Evolutionary conservation across 2,888 invertebrate species (phyloP), one percentile per base, ranked within the genome.

Genomic region (Meteorus cinctellus): DNA sequence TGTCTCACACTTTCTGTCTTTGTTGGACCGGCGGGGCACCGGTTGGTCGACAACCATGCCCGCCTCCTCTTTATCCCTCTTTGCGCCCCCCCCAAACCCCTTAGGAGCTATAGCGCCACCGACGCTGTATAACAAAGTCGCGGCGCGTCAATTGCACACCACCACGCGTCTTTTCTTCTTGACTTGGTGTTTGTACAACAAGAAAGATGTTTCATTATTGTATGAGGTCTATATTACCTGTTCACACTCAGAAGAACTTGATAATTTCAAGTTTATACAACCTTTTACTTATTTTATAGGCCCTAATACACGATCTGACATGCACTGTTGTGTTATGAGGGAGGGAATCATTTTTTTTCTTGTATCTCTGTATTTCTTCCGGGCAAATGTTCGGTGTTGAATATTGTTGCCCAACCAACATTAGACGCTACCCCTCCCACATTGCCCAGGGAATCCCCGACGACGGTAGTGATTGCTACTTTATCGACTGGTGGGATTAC

Each of bases 61-160:
- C 78, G 75, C 79, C 71, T 45, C 62, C 36, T 55, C 55, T 55
- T 55, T 55, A 48, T 48, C 48, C 48, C 55, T 55, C 19, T 55
- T 19, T 19, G 4, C 4, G 19, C 19, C 55, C 55, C 55, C 8
- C 10, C 8, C 55, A n/a, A 48, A 19, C 24, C 19, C 19, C 8
- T 19, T 5, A 8, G 1, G 55, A 19, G 55, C 5, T 55, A 19
- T 55, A 55, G 55, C 55, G 55, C 55, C 19, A 55, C 19, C 55
- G 55, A 55, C 60, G 74, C 63, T 41, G 74, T 72, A 59, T 72
- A 73, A 63, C 74, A 72, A 65, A 76, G 75, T 75, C 76, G 77
- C 66, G 77, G 74, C 80, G 80, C 83, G 80, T 81, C 82, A 84
- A 84, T 82, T 82, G 81, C 83, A 80, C 84, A 79, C 81, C 79